Conservation (phyloP, 2,113 vertebrate genomes). For the Myxocyprinus asiaticus region DNA sequence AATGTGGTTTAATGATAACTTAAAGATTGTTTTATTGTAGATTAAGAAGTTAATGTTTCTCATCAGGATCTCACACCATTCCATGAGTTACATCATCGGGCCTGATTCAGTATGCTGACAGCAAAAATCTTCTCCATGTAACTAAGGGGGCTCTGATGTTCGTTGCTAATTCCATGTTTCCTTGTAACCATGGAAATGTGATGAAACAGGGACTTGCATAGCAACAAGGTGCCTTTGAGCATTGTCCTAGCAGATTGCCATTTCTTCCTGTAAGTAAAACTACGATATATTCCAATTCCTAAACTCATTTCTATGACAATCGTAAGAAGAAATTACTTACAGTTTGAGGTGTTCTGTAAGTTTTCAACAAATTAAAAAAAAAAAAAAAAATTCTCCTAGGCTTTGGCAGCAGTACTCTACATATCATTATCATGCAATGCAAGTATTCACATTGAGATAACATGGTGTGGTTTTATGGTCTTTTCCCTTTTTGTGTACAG, state of each 20-base stretch:
- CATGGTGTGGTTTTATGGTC: conserved; percentile 70
- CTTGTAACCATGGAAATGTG: conserved; percentile 65
- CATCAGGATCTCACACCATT: not conserved
- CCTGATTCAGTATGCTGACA: not conserved
- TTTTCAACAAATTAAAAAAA: not conserved
- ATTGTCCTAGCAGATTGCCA: conserved; percentile 46
- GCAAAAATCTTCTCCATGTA: conserved; percentile 38
- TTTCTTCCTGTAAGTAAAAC: too few relatives aligned
- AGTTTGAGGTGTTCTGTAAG: not conserved
- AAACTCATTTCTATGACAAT: not conserved
- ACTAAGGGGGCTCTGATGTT: conserved; percentile 39
- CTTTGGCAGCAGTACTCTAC: conserved; percentile 13
- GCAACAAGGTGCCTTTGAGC: conserved; percentile 54
- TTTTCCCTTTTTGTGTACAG: conserved; percentile 64
- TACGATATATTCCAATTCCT: not conserved
- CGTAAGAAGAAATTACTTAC: not conserved
- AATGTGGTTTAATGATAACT: too few relatives aligned
- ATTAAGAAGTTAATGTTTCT: not conserved
- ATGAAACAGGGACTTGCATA: conserved; percentile 62
- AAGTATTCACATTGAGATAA: conserved; percentile 58
- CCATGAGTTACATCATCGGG: not conserved
- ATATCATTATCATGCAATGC: conserved; percentile 66
- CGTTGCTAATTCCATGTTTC: conserved; percentile 54
- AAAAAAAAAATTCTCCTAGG: not conserved
- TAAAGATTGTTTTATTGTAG: not conserved